Conservation (phyloP, 2,113 vertebrate genomes). For the Oreocharis arfaki region DNA sequence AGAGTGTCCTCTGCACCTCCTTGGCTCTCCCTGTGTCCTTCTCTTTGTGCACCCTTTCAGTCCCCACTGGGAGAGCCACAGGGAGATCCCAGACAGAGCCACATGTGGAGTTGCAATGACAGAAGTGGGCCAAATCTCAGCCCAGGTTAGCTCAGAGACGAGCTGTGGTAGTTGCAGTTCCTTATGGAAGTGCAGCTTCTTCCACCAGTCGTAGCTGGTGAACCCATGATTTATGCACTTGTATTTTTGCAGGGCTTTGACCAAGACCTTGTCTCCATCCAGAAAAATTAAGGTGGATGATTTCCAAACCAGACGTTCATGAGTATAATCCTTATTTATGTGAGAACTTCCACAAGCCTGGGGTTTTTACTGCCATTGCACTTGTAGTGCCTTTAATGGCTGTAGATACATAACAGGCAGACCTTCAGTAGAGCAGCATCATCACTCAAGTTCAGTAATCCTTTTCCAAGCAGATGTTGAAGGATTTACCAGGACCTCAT, state of each 20-base stretch:
- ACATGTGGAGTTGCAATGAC: not conserved
- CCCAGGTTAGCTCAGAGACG: not conserved
- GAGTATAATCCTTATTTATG: conserved; percentile 49
- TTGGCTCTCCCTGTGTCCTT: not conserved
- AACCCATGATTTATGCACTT: not conserved
- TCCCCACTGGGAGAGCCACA: not conserved
- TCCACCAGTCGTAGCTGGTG: fast-evolving
- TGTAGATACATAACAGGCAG: conserved; percentile 31
- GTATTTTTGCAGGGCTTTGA: conserved; percentile 39
- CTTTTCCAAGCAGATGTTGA: conserved; percentile 55
- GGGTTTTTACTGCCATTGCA: conserved; percentile 30
- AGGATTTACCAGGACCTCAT: conserved; percentile 61
- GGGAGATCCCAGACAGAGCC: not conserved
- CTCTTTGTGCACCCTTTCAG: not conserved
- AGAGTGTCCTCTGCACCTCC: not conserved
- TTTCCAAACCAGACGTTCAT: conserved; percentile 28
- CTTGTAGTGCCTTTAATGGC: conserved; percentile 40
- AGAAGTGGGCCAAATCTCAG: not conserved
- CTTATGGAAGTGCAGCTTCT: not conserved
- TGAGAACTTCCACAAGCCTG: not conserved
- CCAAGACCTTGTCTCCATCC: conserved; percentile 20
- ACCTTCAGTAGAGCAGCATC: conserved; percentile 54
- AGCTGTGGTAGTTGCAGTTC: not conserved
- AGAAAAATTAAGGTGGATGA: conserved; percentile 26
- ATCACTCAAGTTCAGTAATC: conserved; percentile 63